Conservation (phyloP, 2,797 vertebrate species). For the Orestias chungarensis region DNA sequence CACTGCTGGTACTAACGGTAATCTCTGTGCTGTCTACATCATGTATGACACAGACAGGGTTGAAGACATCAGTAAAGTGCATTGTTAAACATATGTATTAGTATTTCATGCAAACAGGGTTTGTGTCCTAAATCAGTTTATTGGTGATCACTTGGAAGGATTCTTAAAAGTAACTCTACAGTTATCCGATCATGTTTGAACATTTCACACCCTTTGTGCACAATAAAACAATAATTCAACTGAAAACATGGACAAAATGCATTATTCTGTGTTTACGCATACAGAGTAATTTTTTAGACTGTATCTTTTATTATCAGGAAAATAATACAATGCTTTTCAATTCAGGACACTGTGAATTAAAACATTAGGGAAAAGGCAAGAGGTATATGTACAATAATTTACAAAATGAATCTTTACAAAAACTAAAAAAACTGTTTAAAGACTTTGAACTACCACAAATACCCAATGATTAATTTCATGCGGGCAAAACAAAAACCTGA, state of each 20-base stretch:
- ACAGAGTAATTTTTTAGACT: not conserved
- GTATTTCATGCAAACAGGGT: not conserved
- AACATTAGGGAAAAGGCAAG: not conserved
- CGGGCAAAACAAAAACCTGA: not conserved
- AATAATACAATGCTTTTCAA: not conserved
- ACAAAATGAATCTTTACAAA: not conserved
- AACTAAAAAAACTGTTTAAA: not conserved
- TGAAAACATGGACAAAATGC: not conserved
- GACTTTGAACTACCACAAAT: not conserved
- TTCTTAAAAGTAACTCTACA: not conserved
- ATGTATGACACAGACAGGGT: conserved; percentile 16
- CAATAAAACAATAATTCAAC: not conserved
- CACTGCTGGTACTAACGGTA: conserved; percentile 18
- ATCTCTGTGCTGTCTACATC: conserved; percentile 16
- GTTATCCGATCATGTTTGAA: not conserved
- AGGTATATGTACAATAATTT: not conserved
- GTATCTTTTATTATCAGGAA: not conserved
- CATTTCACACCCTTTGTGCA: not conserved
- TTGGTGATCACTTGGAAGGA: not conserved
- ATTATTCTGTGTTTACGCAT: not conserved
- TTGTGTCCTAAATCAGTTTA: conserved; percentile 8
- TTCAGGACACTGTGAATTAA: not conserved
- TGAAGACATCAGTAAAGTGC: conserved; percentile 14
- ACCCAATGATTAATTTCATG: not conserved
- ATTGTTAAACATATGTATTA: conserved; percentile 2